Evolutionary conservation across 2,797 vertebrate species (phyloP).

Genomic region (Melanotaenia parkinsoni): DNA sequence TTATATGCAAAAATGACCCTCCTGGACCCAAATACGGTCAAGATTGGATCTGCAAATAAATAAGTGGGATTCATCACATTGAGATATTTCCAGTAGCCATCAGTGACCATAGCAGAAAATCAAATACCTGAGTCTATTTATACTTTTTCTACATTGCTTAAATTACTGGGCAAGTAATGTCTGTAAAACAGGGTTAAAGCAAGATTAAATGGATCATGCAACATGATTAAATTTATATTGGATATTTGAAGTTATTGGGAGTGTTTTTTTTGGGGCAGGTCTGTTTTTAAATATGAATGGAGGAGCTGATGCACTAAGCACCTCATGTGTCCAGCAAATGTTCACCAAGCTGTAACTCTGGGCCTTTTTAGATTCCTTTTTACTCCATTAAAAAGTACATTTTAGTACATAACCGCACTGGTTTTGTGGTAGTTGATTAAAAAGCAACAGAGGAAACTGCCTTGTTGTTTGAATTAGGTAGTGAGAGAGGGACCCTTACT

Average conservation of each 20-base stretch:
- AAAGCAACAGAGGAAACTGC: slow-evolving; percentile 74
- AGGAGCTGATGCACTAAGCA: slow-evolving; percentile 17
- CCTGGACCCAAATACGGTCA: slow-evolving; percentile 8
- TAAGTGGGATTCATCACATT: slow-evolving; percentile 22
- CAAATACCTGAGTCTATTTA: slow-evolving; percentile 12
- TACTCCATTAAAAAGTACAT: slow-evolving; percentile 81
- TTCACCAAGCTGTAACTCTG: slow-evolving; percentile 59
- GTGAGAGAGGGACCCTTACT: slow-evolving; percentile 64
- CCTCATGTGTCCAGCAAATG: slow-evolving; percentile 80
- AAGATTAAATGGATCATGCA: slow-evolving; percentile 16
- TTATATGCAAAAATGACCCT: slow-evolving; percentile 32
- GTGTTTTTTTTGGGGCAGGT: neutral
- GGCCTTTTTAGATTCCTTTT: slow-evolving; percentile 69
- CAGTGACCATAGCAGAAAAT: neutral
- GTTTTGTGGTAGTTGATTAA: slow-evolving; percentile 80
- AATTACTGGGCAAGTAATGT: slow-evolving; percentile 15
- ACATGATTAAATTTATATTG: slow-evolving; percentile 9
- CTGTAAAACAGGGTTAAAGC: slow-evolving; percentile 11
- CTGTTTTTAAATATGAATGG: slow-evolving; percentile 25
- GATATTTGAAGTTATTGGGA: neutral
- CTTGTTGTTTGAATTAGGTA: slow-evolving; percentile 81
- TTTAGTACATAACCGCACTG: slow-evolving; percentile 80
- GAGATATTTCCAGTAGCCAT: slow-evolving; percentile 26
- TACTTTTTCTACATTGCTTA: slow-evolving; percentile 16
- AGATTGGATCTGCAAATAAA: slow-evolving; percentile 23